These are phyloP conservation scores for Sphenopsis melanotis DNA, from an alignment of 2,797 vertebrate species.

Conservation along the genomic window DNA sequence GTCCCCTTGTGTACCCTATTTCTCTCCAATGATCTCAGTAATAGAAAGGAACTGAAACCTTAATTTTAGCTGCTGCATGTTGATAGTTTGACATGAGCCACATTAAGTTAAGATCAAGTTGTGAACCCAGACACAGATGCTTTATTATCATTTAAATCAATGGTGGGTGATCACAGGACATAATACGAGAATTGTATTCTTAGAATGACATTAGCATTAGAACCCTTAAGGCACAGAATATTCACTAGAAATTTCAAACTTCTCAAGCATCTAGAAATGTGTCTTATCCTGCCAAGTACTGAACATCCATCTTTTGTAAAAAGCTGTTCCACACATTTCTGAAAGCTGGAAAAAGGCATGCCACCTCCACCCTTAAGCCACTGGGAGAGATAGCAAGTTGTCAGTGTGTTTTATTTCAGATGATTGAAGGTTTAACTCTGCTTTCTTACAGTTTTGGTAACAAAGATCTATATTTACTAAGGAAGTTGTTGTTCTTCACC, in stretches of 20 bases:
- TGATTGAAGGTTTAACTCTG: not conserved
- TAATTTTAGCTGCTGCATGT: not conserved
- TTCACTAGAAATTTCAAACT: not conserved
- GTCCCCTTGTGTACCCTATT: not conserved
- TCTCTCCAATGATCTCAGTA: not conserved
- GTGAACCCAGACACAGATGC: not conserved
- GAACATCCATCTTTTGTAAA: not conserved
- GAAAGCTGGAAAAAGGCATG: not conserved
- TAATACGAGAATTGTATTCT: not conserved
- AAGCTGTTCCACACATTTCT: not conserved
- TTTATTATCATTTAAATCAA: not conserved
- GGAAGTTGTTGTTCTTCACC: not conserved
- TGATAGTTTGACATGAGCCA: not conserved
- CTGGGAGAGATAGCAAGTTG: not conserved
- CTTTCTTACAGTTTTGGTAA: not conserved
- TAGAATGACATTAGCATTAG: not conserved
- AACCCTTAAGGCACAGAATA: accelerated
- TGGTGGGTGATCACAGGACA: not conserved
- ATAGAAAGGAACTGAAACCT: not conserved
- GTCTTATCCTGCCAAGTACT: not conserved
- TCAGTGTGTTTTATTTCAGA: not conserved
- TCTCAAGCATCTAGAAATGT: not conserved
- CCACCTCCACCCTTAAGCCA: not conserved
- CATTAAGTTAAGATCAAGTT: not conserved
- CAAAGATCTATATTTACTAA: constrained; percentile 6